Evolutionary conservation across 2,113 vertebrate species (phyloP).

Genomic region (Arizona elegans): DNA sequence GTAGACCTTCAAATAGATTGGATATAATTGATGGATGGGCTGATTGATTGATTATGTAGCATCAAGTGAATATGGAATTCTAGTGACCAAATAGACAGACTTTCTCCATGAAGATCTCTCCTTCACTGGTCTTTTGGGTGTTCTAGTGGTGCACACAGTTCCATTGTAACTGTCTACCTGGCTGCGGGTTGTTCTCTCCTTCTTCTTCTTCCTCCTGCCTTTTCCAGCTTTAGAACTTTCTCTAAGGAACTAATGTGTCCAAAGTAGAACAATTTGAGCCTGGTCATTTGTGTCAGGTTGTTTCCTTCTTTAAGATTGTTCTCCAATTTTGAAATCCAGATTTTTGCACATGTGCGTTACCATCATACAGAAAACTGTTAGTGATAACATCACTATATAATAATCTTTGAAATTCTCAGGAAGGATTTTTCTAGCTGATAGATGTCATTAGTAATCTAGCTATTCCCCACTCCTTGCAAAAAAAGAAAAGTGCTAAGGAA

Average conservation of each 20-base stretch:
- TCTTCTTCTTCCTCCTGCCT: neutral
- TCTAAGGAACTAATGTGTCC: neutral
- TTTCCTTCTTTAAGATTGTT: neutral
- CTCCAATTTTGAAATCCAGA: neutral
- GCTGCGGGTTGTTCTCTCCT: neutral
- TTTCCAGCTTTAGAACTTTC: neutral
- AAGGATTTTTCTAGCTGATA: neutral
- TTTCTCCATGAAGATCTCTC: neutral
- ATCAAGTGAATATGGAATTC: neutral
- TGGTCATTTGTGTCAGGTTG: neutral
- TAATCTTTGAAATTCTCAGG: neutral
- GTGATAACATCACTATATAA: neutral
- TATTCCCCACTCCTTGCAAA: neutral
- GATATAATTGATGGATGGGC: neutral
- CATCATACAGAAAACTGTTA: neutral
- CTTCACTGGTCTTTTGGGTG: neutral
- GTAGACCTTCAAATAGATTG: neutral
- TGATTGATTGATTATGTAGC: neutral
- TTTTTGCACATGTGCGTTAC: neutral
- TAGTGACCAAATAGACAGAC: neutral
- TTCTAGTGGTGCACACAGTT: neutral
- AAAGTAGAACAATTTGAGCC: neutral
- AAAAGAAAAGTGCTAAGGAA: conserved; percentile 20
- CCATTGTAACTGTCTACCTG: neutral
- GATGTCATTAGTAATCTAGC: neutral